Conservation (phyloP, 2,888 invertebrate species). For the Diarsia rubi region DNA sequence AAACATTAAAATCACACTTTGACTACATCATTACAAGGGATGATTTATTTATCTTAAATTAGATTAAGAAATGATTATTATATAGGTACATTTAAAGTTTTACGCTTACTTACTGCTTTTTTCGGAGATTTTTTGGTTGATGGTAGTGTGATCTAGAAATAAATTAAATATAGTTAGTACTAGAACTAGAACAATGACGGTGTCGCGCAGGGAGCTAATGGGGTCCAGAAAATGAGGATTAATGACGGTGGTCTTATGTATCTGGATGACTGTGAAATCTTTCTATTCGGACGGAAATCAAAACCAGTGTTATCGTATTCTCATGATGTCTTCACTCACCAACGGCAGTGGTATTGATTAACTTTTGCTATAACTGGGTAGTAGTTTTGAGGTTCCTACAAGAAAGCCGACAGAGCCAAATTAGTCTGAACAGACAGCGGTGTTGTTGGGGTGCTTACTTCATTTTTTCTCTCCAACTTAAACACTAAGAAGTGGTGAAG, state of each 20-base stretch:
- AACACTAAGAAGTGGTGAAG: background rate
- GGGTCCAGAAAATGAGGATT: background rate
- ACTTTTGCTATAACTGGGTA: background rate
- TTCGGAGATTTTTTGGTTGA: constrained; percentile 20
- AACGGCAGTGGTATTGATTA: background rate
- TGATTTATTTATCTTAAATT: background rate
- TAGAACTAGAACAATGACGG: background rate
- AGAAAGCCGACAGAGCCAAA: background rate
- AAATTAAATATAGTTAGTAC: constrained; percentile 28
- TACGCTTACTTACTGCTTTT: constrained; percentile 7
- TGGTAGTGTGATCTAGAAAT: constrained; percentile 35
- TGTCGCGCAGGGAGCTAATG: background rate
- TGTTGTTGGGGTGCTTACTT: background rate
- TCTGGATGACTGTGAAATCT: background rate
- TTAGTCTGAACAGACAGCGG: background rate
- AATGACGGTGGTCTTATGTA: background rate
- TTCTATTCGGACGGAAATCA: background rate
- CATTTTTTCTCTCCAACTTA: background rate
- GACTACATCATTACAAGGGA: background rate
- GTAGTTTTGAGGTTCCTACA: background rate
- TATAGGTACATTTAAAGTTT: background rate
- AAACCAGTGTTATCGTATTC: background rate
- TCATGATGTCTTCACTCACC: background rate
- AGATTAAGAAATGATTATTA: background rate
- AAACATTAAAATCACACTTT: constrained; percentile 4